Evolutionary conservation across 2,113 vertebrate genomes (phyloP), one percentile per base, ranked within the genome.

Genomic region (Hippocampus zosterae): DNA sequence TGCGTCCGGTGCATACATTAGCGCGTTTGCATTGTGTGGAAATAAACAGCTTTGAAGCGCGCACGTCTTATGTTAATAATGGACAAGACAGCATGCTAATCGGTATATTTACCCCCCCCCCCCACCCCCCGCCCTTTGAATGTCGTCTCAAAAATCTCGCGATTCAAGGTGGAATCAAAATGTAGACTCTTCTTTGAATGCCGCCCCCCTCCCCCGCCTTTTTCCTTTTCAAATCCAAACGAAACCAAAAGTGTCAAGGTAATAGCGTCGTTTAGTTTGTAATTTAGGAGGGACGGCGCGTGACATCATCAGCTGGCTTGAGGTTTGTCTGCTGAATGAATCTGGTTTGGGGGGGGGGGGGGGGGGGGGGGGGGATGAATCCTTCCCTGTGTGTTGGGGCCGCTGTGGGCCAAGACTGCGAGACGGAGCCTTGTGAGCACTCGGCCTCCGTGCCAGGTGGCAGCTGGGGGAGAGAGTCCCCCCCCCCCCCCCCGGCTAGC

Each of bases 371-470:
- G 76, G 53, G 84, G 77, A 91, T 91, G 89, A 91, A 92, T 91
- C 85, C 90, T 85, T 86, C 85, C 86, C 87, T 86, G 63, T 68
- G 66, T 91, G 87, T 91, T 84, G 85, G 85, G 84, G 80, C 15
- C 79, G 89, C 87, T 74, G 85, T 78, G 78, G 78, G 86, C 88
- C 86, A 88, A 83, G 84, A 77, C 82, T 83, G 85, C 80, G 80
- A 76, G 82, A 84, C 77, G 83, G 83, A 80, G 84, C 76, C 77
- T 76, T 77, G 79, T 78, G 79, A 84, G 85, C 76, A 80, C 57
- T 87, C 67, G 55, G 73, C 69, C 78, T 37, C 33, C 71, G 87
- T 89, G 90, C 91, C 92, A 92, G 92, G 92, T 92, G 92, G 89
- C 91, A 91, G 91, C 90, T 92, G 88, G 89, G 80, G 88, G 80